phyloP scores from a whole-genome alignment of 2,113 vertebrate genomes.

The Mirza zaza region DNA sequence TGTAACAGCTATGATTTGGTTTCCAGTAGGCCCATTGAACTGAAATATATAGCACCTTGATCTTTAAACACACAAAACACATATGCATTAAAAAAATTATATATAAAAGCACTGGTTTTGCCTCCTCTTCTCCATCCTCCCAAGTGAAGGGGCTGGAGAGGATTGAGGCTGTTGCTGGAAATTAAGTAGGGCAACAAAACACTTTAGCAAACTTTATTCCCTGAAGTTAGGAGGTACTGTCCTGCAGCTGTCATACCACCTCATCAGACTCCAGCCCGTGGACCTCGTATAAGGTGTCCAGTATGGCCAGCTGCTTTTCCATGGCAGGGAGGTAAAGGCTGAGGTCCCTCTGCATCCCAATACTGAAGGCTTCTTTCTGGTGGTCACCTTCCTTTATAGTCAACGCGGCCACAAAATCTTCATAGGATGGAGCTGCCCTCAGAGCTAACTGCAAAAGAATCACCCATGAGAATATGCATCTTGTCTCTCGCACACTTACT shows the following conservation, averaged over 20 bases:
- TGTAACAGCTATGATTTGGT: conserved; percentile 58
- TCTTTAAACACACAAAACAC: conserved; percentile 77
- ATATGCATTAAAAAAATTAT: conserved; percentile 15
- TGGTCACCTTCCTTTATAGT: conserved; percentile 90
- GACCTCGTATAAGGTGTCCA: conserved; percentile 94
- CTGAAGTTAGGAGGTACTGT: conserved; percentile 77
- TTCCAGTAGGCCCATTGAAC: conserved; percentile 60
- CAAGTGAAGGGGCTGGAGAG: conserved; percentile 50
- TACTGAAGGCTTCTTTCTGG: conserved; percentile 89
- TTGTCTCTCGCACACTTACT: not conserved
- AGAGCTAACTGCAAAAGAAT: conserved; percentile 91
- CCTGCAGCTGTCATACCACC: conserved; percentile 89
- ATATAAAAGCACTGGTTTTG: conserved; percentile 62
- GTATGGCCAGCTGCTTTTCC: conserved; percentile 93
- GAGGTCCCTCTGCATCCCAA: conserved; percentile 93
- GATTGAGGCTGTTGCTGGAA: conserved; percentile 73
- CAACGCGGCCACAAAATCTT: conserved; percentile 92
- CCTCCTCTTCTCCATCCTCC: conserved; percentile 18
- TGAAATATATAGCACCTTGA: conserved; percentile 80
- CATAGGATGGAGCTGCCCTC: conserved; percentile 94
- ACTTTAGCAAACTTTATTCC: conserved; percentile 79
- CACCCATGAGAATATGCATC: conserved; percentile 19
- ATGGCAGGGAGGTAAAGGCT: conserved; percentile 95
- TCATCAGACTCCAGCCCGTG: conserved; percentile 97
- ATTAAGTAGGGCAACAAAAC: conserved; percentile 44